Base-by-base conservation (phyloP, 2,797 vertebrate species). In the Benthosema pterotum region DNA sequence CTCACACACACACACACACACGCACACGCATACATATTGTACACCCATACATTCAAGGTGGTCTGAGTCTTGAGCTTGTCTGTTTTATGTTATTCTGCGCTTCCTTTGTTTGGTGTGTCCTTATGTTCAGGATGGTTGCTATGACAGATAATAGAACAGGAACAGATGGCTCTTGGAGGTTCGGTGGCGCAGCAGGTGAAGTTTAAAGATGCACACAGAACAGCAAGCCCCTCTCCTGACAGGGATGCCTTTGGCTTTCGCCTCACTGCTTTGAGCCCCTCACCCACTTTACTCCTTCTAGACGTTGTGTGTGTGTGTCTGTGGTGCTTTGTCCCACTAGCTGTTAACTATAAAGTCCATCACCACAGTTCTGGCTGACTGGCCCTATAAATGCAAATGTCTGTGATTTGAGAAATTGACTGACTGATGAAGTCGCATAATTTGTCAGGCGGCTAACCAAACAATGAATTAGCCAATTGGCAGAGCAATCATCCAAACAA, bases 141-240 rank as follows among this genome's bases (percentile, higher is more conserved):
- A 78, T 58, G 82, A 87, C 75, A 65, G 83, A 82, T 77, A 68
- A 65, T 78, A 85, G 73, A 79, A 80, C 72, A 75, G 77, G 82
- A 87, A 90, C 94, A 95, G 94, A 96, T 94, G 93, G 93, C 84
- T 90, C 74, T 78, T 82, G 80, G 79, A 87, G 84, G 72, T 83
- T 81, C 69, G 80, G 74, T 88, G 83, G 73, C 91, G 76, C 93
- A 94, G 93, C 90, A 91, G 94, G 93, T 85, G 92, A 88, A 92
- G 86, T 83, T n/a, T 63, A 80, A 72, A 81, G 74, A 83, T 74
- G 74, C 74, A 63, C 76, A 71, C 71, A 67, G 76, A 70, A 59
- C 71, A 67, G 76, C 69, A 59, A 75, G 72, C 79, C 74, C 59
- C 77, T 3, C 76, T 73, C 75, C 79, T 72, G 78, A 61, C 79